Conservation (phyloP, 1,140 invertebrate genomes). For the Phymastichus coffea region DNA sequence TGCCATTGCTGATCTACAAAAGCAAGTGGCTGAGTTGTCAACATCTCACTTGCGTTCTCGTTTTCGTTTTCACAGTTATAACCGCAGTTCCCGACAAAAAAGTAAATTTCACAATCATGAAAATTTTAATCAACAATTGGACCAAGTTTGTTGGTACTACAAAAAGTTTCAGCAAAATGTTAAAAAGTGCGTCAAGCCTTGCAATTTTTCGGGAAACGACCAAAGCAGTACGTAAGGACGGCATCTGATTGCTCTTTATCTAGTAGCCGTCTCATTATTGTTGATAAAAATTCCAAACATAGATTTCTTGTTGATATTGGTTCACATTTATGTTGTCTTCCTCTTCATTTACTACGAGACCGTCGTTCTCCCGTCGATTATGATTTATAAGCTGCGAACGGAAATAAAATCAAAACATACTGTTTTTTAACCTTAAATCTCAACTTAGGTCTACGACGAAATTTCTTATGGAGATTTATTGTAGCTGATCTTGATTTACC, state of each 20-base stretch:
- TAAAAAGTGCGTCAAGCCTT: not conserved
- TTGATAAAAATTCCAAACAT: not conserved
- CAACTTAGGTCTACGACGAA: not conserved
- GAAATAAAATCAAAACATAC: slow-evolving; percentile 21
- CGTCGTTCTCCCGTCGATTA: not conserved
- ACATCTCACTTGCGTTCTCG: not conserved
- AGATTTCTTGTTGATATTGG: not conserved
- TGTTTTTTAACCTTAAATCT: not conserved
- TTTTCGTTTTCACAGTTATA: not conserved
- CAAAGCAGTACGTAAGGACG: no score
- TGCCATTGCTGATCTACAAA: not conserved
- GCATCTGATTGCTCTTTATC: not conserved
- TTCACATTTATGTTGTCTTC: not conserved
- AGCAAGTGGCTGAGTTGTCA: not conserved
- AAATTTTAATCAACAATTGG: not conserved
- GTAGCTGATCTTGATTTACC: not conserved
- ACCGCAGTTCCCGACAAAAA: not conserved
- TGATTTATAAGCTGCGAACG: slow-evolving; percentile 32
- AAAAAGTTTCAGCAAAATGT: no score
- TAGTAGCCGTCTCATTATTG: not conserved
- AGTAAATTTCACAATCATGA: not conserved
- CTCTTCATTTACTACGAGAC: not conserved
- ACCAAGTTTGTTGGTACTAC: not conserved
- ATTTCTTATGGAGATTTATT: not conserved
- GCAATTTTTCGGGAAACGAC: no score